Conservation (phyloP, 2,888 invertebrate species). For the Polydrusus pterygomalis region DNA sequence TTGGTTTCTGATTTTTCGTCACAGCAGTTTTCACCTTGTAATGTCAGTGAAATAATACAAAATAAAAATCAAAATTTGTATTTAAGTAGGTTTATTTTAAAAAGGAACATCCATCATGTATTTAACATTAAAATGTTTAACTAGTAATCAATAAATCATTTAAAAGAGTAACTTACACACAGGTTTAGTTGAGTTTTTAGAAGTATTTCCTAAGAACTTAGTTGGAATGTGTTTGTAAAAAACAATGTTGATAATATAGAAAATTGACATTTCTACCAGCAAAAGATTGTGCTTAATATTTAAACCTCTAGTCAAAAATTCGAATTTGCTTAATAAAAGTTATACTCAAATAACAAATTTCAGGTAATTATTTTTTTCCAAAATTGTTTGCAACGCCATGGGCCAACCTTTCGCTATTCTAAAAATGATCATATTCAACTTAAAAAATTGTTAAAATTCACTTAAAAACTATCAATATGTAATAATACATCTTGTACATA, state of each 20-base stretch:
- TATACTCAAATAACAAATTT: no score
- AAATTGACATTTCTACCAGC: no score
- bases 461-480: constrained; percentile 3
- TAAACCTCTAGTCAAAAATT: no score
- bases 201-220: background rate
- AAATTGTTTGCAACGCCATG: no score
- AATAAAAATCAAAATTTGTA: background rate
- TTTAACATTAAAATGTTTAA: constrained; percentile 21
- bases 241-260: constrained; percentile 3
- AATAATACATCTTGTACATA: constrained; percentile 7
- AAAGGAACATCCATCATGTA: constrained; percentile 27
- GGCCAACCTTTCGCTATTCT: no score
- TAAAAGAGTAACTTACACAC: background rate
- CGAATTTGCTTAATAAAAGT: no score
- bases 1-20: background rate
- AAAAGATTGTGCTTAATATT: no score
- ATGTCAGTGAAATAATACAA: background rate
- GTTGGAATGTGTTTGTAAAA: constrained; percentile 14
- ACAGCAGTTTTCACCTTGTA: background rate
- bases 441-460: background rate
- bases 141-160: constrained; percentile 15
- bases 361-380: no score
- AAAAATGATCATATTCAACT: no score
- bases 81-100: constrained; percentile 26
- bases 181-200: background rate